Percentiles rank a stretch among this genome's conserved stretches.
phyloP scores from a whole-genome alignment of 2,113 vertebrate species.

The Fregetta grallaria region DNA sequence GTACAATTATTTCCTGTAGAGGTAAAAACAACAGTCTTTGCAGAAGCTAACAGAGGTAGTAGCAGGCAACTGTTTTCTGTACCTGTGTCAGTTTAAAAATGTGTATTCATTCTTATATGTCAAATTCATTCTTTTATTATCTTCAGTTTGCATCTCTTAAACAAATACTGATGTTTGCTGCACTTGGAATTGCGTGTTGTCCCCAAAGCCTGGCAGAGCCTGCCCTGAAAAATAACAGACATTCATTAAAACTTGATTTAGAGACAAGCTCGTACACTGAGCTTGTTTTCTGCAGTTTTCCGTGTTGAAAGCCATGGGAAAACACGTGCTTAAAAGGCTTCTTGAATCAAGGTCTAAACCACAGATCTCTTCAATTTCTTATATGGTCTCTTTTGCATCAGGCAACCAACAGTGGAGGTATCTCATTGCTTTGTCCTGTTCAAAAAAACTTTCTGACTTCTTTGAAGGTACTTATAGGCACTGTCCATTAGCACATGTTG shows the following conservation, averaged over 20 bases:
- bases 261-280: background rate
- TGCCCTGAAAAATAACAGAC: background rate
- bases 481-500: rapidly evolving
- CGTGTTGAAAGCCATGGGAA: background rate
- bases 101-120: background rate
- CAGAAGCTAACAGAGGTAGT: background rate
- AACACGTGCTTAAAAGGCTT: background rate
- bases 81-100: background rate
- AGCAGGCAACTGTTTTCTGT: background rate
- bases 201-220: background rate
- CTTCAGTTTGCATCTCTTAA: background rate
- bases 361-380: background rate
- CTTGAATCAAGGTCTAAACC: background rate
- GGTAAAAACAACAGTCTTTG: background rate
- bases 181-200: background rate
- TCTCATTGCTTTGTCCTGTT: background rate
- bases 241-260: background rate
- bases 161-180: background rate
- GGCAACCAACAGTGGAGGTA: background rate
- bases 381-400: background rate
- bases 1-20: background rate
- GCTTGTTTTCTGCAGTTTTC: background rate
- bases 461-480: background rate
- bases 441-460: background rate
- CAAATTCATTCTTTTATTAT: background rate